These are phyloP conservation scores for Oncorhynchus keta DNA, from an alignment of 2,113 vertebrate species.

Conservation along the genomic window DNA sequence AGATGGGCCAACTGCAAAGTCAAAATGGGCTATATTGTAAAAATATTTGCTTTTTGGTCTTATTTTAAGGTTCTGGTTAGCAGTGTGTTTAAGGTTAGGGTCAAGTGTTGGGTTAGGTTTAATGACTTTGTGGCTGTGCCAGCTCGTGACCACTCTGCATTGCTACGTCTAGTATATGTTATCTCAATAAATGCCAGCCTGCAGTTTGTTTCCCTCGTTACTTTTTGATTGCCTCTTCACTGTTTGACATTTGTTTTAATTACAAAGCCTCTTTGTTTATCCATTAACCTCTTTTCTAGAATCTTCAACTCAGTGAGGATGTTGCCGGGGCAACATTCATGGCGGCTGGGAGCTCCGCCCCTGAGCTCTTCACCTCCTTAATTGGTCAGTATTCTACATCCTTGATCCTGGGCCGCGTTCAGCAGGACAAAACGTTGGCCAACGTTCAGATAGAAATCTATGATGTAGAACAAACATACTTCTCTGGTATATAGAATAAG, in stretches of 20 bases:
- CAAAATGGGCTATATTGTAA: too few relatives aligned
- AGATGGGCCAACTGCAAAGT: too few relatives aligned
- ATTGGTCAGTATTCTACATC: constrained; percentile 70
- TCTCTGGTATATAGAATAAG: too few relatives aligned
- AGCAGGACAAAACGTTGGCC: not conserved
- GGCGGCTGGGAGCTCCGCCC: constrained; percentile 81
- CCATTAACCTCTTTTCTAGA: constrained; percentile 52
- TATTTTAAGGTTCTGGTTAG: too few relatives aligned
- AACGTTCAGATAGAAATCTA: too few relatives aligned
- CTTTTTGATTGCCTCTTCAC: not conserved
- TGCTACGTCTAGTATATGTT: not conserved
- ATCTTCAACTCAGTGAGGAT: constrained; percentile 79
- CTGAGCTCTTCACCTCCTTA: constrained; percentile 80
- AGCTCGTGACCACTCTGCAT: not conserved
- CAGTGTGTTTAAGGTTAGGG: too few relatives aligned
- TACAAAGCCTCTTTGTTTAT: not conserved
- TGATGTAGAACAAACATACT: too few relatives aligned
- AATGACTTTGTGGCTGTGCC: too few relatives aligned
- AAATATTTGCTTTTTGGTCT: too few relatives aligned
- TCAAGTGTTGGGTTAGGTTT: too few relatives aligned
- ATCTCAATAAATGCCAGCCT: not conserved
- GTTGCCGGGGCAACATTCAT: constrained; percentile 81
- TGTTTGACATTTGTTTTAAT: not conserved
- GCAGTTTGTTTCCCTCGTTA: not conserved
- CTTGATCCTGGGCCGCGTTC: not conserved